These are phyloP conservation scores for Cordilura impudica DNA, from an alignment of 2,888 invertebrate genomes.

Conservation along the genomic window DNA sequence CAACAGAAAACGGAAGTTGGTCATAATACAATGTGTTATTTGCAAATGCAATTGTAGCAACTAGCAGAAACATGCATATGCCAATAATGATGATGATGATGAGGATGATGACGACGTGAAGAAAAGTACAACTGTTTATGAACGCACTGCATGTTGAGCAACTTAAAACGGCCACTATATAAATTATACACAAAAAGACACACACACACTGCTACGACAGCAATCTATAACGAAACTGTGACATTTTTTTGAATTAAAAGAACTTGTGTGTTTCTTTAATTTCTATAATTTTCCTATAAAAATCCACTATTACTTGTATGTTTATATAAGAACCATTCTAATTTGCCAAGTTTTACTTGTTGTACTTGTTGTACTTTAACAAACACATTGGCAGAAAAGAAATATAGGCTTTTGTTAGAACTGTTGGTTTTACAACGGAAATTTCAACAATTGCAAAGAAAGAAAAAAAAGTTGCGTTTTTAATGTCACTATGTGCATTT, in stretches of 20 bases:
- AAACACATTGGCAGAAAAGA: neutral
- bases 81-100: neutral
- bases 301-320: neutral
- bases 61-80: neutral
- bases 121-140: neutral
- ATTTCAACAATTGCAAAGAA: constrained; percentile 55
- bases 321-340: neutral
- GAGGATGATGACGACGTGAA: neutral
- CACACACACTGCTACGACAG: no score
- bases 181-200: constrained; percentile 2
- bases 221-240: neutral
- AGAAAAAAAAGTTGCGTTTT: constrained; percentile 62
- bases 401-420: neutral
- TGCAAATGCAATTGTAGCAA: constrained; percentile 48
- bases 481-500: constrained; percentile 63
- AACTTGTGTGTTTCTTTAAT: neutral
- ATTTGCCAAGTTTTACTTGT: neutral
- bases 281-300: neutral
- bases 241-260: neutral
- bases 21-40: constrained; percentile 59
- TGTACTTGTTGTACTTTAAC: neutral
- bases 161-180: neutral
- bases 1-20: constrained; percentile 56
- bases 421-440: constrained; percentile 34
- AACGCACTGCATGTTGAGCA: neutral